phyloP scores from a whole-genome alignment of 2,888 invertebrate genomes.

The Cristatella mucedo region DNA sequence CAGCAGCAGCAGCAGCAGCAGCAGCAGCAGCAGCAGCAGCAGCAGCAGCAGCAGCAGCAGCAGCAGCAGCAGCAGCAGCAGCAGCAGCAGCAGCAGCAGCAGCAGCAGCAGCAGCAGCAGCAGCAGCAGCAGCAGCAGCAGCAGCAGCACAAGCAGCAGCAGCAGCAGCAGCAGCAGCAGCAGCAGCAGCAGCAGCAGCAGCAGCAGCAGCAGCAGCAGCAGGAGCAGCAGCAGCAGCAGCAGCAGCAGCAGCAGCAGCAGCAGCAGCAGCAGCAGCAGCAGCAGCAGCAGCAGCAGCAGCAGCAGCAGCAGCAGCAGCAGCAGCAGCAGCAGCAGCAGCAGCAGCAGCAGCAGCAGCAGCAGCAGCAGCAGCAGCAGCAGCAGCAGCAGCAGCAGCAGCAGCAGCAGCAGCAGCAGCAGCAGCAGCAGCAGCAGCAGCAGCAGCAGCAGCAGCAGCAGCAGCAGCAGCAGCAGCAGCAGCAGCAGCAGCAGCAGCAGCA shows the following conservation, averaged over 20 bases:
- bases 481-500: constrained; percentile 1
- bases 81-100: constrained; percentile 1
- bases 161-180: constrained; percentile 1
- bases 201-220: constrained; percentile 1
- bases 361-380: constrained; percentile 1
- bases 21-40: constrained; percentile 1
- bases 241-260: constrained; percentile 1
- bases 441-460: constrained; percentile 1
- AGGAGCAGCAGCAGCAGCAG: not conserved
- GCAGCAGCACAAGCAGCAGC: no score
- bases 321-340: constrained; percentile 1
- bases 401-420: constrained; percentile 1
- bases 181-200: constrained; percentile 1
- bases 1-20: constrained; percentile 1
- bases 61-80: constrained; percentile 1
- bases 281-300: constrained; percentile 1
- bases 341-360: constrained; percentile 1
- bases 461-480: constrained; percentile 1
- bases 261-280: constrained; percentile 1
- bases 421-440: constrained; percentile 1
- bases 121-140: constrained; percentile 1
- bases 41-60: constrained; percentile 1
- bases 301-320: constrained; percentile 1
- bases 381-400: constrained; percentile 1
- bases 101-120: constrained; percentile 1